phyloP scores from a whole-genome alignment of 2,888 invertebrate genomes.

The Argyra leucocephala region DNA sequence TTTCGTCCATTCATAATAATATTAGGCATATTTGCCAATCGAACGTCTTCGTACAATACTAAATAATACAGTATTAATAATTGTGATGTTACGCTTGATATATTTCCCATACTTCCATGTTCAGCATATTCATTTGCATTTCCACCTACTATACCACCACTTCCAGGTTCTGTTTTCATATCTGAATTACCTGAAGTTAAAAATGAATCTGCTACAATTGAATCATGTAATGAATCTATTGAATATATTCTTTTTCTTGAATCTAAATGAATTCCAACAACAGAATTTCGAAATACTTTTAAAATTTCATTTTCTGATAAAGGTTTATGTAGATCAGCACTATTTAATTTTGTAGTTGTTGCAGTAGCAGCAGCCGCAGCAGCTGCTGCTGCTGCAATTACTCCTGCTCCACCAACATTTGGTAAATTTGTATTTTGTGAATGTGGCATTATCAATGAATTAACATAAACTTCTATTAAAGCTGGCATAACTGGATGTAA shows the following conservation, averaged over 20 bases:
- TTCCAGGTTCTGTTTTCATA: constrained; percentile 44
- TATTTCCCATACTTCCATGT: constrained; percentile 26
- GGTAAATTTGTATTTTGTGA: constrained; percentile 31
- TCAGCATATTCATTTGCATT: constrained; percentile 49
- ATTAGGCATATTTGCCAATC: constrained; percentile 61
- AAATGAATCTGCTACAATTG: background rate
- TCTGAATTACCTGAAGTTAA: constrained; percentile 41
- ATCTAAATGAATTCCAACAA: constrained; percentile 65
- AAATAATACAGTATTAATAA: constrained; percentile 84
- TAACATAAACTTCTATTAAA: constrained; percentile 88
- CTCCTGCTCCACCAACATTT: background rate
- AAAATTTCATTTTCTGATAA: constrained; percentile 83
- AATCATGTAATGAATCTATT: constrained; percentile 20
- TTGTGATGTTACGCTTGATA: constrained; percentile 66
- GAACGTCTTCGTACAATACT: constrained; percentile 81
- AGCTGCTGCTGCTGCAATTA: background rate
- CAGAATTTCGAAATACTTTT: constrained; percentile 68
- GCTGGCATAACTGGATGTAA: constrained; percentile 88
- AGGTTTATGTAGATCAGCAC: constrained; percentile 82
- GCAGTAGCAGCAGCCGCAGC: constrained; percentile 22
- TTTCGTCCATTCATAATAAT: constrained; percentile 59
- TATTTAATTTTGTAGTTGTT: constrained; percentile 36
- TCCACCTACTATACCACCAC: constrained; percentile 41
- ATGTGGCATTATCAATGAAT: constrained; percentile 66
- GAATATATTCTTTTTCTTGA: constrained; percentile 40